phyloP scores from a whole-genome alignment of 2,113 vertebrate species.

The Nerophis ophidion region DNA sequence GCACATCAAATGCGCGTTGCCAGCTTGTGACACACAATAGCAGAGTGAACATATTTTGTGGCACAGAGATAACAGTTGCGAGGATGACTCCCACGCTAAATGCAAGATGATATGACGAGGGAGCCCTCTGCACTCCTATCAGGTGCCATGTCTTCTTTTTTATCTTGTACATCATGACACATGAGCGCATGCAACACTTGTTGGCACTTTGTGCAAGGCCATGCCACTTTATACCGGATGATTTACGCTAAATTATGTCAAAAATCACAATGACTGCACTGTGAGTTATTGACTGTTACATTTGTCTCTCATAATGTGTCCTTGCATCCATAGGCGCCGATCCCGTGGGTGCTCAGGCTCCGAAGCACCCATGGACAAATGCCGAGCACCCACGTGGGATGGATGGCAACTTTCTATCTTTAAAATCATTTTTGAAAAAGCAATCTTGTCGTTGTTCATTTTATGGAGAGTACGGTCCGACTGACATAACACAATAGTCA shows the following conservation, averaged over 20 bases:
- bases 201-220: neutral
- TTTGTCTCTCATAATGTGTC: neutral
- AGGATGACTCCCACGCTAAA: conserved; percentile 37
- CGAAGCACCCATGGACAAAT: too few species aligned
- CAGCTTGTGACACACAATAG: conserved; percentile 41
- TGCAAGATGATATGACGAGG: conserved; percentile 1
- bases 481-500: too few species aligned
- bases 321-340: conserved; percentile 3
- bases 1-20: conserved; percentile 29
- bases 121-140: conserved; percentile 1
- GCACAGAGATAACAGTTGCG: conserved; percentile 42
- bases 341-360: too few species aligned
- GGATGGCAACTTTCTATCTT: too few species aligned
- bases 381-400: too few species aligned
- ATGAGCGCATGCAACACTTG: neutral
- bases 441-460: too few species aligned
- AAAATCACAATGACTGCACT: too few species aligned
- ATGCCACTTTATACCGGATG: neutral
- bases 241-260: neutral
- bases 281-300: too few species aligned
- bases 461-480: too few species aligned
- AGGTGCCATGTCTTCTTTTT: conserved; percentile 10
- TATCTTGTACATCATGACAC: conserved; percentile 3
- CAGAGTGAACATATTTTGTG: conserved; percentile 28
- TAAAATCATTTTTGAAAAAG: too few species aligned